Percentiles rank a stretch among this genome's conserved stretches.
Conservation (phyloP, 2,113 vertebrate genomes). For the Hymenochirus boettgeri region DNA sequence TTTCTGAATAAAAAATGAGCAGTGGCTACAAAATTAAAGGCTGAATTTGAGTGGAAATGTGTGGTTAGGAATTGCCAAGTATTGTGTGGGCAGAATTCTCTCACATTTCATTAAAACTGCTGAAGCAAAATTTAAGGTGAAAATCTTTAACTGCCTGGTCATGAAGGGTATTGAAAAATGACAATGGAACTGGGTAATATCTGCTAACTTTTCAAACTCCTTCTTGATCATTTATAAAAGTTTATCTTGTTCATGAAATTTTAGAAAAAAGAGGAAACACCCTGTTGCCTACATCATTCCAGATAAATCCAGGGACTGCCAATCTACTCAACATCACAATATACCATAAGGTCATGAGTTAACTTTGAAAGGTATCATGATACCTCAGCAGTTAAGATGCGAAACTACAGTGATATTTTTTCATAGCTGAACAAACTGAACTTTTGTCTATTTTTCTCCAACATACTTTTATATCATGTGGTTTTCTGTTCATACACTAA, state of each 20-base stretch:
- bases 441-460: not conserved
- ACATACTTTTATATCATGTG: not conserved
- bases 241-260: constrained; percentile 22
- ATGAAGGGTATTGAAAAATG: too few relatives aligned
- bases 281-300: constrained; percentile 10
- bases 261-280: constrained; percentile 26
- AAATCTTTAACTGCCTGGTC: too few relatives aligned
- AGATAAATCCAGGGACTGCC: constrained; percentile 13
- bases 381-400: not conserved
- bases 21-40: too few relatives aligned
- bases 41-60: too few relatives aligned
- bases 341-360: not conserved
- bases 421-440: not conserved
- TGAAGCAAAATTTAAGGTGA: too few relatives aligned
- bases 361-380: not conserved
- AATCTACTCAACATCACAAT: constrained; percentile 3
- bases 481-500: not conserved
- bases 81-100: too few relatives aligned
- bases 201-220: constrained; percentile 19
- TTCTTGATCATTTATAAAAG: constrained; percentile 25
- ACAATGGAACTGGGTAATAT: too few relatives aligned
- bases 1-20: too few relatives aligned
- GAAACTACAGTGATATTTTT: not conserved
- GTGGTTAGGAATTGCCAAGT: too few relatives aligned
- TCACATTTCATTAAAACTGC: too few relatives aligned